Evolutionary conservation across 2,888 invertebrate genomes (phyloP).

Genomic region (Phalangium opilio): DNA sequence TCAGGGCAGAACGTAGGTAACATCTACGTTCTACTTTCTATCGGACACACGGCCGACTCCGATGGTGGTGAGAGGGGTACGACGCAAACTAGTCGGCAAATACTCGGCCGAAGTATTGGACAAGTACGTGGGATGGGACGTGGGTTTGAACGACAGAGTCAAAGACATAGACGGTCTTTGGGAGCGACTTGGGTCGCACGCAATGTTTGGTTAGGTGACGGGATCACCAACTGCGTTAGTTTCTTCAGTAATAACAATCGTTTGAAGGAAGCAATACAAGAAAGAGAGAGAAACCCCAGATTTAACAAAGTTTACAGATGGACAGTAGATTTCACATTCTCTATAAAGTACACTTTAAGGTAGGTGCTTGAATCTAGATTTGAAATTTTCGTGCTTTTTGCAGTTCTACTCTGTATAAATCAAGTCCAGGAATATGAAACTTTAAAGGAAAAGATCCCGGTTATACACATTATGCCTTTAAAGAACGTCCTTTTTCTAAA

Average conservation of each 20-base stretch:
- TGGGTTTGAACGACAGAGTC: slow-evolving; percentile 4
- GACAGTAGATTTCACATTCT: slow-evolving; percentile 8
- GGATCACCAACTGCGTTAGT: slow-evolving; percentile 11
- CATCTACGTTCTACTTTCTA: slow-evolving; percentile 16
- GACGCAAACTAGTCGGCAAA: not conserved
- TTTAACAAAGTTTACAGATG: slow-evolving; percentile 12
- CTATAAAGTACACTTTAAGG: not conserved
- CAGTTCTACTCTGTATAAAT: no score
- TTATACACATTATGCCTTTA: no score
- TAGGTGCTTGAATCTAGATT: no score
- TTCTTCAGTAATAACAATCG: not conserved
- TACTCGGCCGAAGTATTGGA: not conserved
- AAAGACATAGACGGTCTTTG: slow-evolving; percentile 4
- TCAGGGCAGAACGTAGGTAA: no score
- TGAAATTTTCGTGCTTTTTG: no score
- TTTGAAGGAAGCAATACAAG: not conserved
- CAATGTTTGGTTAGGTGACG: slow-evolving; percentile 12
- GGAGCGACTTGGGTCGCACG: not conserved
- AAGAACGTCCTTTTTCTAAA: no score
- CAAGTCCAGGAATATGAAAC: no score
- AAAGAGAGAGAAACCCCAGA: not conserved
- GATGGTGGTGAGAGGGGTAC: slow-evolving; percentile 16
- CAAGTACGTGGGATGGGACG: slow-evolving; percentile 5
- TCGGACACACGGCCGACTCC: slow-evolving; percentile 19
- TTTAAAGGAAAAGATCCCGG: no score